These are phyloP conservation scores for Hyles vespertilio DNA, from an alignment of 1,140 invertebrate genomes.

Conservation along the genomic window DNA sequence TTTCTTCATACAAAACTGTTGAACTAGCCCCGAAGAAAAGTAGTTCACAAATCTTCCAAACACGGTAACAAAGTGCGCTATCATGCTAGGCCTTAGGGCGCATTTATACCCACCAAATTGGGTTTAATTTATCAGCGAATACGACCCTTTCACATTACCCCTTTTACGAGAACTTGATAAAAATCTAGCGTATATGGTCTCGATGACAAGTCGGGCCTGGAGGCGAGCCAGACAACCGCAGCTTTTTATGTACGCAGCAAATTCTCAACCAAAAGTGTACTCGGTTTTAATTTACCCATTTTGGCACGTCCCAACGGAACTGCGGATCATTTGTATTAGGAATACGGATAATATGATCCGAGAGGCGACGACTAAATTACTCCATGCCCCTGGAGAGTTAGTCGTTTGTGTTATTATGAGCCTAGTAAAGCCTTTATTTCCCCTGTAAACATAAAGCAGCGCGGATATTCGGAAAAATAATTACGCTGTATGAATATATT, in stretches of 20 bases:
- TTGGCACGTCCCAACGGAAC: constrained; percentile 52
- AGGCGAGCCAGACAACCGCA: constrained; percentile 32
- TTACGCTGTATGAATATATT: constrained; percentile 11
- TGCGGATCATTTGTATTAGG: constrained; percentile 56
- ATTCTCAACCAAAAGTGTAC: constrained; percentile 36
- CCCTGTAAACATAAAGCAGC: constrained; percentile 19
- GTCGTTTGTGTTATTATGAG: constrained; percentile 37
- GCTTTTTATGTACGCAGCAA: constrained; percentile 43
- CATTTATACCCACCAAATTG: constrained; percentile 2
- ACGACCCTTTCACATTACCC: background rate
- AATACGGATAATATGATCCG: constrained; percentile 54
- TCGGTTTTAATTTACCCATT: constrained; percentile 56
- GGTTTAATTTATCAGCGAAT: constrained; percentile 4
- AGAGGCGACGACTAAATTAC: constrained; percentile 46
- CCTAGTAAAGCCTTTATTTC: constrained; percentile 24
- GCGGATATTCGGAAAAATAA: constrained; percentile 14
- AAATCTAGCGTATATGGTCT: constrained; percentile 15
- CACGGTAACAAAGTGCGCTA: no score
- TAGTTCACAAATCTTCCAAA: no score
- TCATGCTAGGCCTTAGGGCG: background rate
- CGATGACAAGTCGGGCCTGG: constrained; percentile 36
- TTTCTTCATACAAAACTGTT: no score
- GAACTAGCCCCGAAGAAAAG: no score
- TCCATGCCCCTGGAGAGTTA: constrained; percentile 27
- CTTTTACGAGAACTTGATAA: constrained; percentile 3